phyloP scores from a whole-genome alignment of 2,797 vertebrate species.

The Pangasius macronema region DNA sequence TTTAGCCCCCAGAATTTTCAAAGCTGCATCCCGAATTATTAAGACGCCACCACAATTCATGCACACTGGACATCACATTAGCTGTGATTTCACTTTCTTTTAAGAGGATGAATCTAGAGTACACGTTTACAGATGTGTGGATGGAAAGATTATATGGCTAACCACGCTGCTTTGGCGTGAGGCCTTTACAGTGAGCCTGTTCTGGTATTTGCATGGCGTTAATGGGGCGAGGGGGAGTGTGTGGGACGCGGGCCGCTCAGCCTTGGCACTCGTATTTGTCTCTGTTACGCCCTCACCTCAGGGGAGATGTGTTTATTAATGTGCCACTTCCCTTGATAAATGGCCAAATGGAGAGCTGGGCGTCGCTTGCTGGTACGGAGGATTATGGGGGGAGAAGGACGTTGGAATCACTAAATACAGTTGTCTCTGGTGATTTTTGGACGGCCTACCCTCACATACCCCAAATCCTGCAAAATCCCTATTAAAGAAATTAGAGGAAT shows the following conservation, averaged over 20 bases:
- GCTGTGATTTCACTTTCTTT: background rate
- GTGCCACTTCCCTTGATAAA: slow-evolving; percentile 87
- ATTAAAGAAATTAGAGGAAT: slow-evolving; percentile 65
- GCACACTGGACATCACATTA: background rate
- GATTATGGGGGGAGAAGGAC: too few species aligned
- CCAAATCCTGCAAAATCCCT: background rate
- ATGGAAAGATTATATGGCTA: slow-evolving; percentile 59
- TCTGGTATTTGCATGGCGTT: slow-evolving; percentile 69
- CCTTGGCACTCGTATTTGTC: slow-evolving; percentile 86
- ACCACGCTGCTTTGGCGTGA: slow-evolving; percentile 23
- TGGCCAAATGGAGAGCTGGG: slow-evolving; percentile 86
- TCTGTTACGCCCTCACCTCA: slow-evolving; percentile 85
- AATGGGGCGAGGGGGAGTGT: slow-evolving; percentile 59
- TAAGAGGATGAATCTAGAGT: background rate
- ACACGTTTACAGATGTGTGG: slow-evolving; percentile 14
- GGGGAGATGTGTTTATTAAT: slow-evolving; percentile 95
- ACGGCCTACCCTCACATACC: slow-evolving; percentile 51
- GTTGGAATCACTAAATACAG: too few species aligned
- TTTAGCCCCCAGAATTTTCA: slow-evolving; percentile 28
- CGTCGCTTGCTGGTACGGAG: too few species aligned
- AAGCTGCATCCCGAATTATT: slow-evolving; percentile 8
- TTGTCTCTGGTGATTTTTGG: too few species aligned
- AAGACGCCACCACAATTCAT: background rate
- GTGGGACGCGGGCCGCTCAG: slow-evolving; percentile 75
- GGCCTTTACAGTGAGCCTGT: slow-evolving; percentile 4